A percentile compares a stretch with the other conserved stretches of the same genome.
phyloP scores from a whole-genome alignment of 2,113 vertebrate species.

The Otocyon megalotis region DNA sequence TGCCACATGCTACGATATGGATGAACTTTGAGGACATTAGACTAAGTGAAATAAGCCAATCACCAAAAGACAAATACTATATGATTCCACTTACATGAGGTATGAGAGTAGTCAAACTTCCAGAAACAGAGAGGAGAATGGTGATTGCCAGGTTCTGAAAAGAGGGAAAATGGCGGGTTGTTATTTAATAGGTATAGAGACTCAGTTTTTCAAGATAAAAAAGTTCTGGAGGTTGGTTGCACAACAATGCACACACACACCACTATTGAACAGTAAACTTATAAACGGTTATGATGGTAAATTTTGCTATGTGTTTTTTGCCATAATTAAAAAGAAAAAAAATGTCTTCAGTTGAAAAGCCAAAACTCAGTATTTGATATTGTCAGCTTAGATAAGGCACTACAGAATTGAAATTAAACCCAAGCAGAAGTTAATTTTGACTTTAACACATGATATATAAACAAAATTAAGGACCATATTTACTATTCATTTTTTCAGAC shows the following conservation, averaged over 20 bases:
- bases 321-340: not conserved
- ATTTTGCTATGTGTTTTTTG: not conserved
- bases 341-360: not conserved
- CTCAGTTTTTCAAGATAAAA: conserved; percentile 34
- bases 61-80: not conserved
- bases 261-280: not conserved
- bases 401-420: conserved; percentile 71
- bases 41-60: conserved; percentile 7
- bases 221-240: not conserved
- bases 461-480: conserved; percentile 14
- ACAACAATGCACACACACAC: not conserved
- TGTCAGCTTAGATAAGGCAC: not conserved
- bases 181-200: not conserved
- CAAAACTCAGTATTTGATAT: not conserved
- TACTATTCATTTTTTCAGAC: not conserved
- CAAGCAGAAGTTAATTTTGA: conserved; percentile 71
- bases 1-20: not conserved
- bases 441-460: not conserved
- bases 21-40: not conserved
- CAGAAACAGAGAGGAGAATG: not conserved
- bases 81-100: not conserved
- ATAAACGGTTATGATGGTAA: not conserved
- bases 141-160: not conserved
- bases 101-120: not conserved
- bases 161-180: not conserved